A percentile compares a stretch with the other conserved stretches of the same genome.
Conservation (phyloP, 2,113 vertebrate genomes). For the Microcebus lehilahytsara region DNA sequence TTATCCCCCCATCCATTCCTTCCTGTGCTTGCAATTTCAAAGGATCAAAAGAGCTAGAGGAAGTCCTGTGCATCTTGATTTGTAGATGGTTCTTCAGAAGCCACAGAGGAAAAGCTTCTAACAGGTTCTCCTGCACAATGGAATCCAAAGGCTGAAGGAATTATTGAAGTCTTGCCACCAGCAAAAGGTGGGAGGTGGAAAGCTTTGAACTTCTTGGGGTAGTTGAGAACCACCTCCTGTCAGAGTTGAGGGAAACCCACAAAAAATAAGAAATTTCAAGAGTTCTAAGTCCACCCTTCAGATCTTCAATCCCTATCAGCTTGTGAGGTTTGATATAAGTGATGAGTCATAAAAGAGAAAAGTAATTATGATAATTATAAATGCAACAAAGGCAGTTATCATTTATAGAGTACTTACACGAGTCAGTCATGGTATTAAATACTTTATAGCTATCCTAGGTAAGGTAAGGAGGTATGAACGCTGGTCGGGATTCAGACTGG, state of each 20-base stretch:
- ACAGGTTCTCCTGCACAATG: slow-evolving; percentile 63
- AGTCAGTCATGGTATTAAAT: slow-evolving; percentile 29
- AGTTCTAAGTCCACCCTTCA: slow-evolving; percentile 26
- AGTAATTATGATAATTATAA: slow-evolving; percentile 57
- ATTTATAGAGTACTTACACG: slow-evolving; percentile 46
- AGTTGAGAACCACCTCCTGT: slow-evolving; percentile 22
- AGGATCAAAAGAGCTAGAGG: slow-evolving; percentile 70
- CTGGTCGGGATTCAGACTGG: background rate
- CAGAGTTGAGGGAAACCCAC: background rate
- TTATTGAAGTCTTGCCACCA: slow-evolving; percentile 70
- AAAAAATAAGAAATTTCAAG: slow-evolving; percentile 38
- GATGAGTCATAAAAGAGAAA: slow-evolving; percentile 51
- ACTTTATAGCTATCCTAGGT: background rate
- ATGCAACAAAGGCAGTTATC: slow-evolving; percentile 54
- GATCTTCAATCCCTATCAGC: slow-evolving; percentile 10
- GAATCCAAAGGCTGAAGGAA: slow-evolving; percentile 22
- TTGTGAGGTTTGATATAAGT: slow-evolving; percentile 22
- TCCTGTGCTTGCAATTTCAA: slow-evolving; percentile 69
- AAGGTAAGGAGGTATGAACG: background rate
- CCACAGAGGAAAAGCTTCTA: slow-evolving; percentile 58
- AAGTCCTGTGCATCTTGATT: slow-evolving; percentile 70
- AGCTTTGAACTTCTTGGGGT: slow-evolving; percentile 66
- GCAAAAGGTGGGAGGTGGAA: slow-evolving; percentile 43
- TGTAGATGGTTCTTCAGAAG: slow-evolving; percentile 66
- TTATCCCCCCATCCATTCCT: slow-evolving; percentile 67